Percentiles rank a stretch among this genome's conserved stretches.
These are phyloP conservation scores for Mesorhabditis sp. DNA, from an alignment of 2,888 invertebrate species.

Conservation along the genomic window DNA sequence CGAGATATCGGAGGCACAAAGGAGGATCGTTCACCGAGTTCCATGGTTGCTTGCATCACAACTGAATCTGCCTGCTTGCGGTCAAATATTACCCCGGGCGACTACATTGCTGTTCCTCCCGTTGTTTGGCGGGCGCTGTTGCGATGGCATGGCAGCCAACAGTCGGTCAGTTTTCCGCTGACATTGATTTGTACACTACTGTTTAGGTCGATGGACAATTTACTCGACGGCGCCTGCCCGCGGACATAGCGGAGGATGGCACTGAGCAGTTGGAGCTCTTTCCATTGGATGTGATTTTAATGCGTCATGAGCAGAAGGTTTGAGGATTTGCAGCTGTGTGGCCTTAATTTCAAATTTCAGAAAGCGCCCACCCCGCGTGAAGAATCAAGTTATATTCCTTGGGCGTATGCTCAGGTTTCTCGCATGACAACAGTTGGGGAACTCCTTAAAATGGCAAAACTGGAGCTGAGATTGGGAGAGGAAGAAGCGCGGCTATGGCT, in stretches of 20 bases:
- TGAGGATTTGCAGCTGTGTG: not conserved
- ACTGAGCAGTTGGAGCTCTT: constrained; percentile 28
- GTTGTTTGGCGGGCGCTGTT: constrained; percentile 34
- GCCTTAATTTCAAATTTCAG: not conserved
- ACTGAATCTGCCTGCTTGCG: constrained; percentile 32
- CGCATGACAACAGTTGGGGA: constrained; percentile 30
- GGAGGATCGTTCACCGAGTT: constrained; percentile 17
- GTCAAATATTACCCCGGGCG: constrained; percentile 20
- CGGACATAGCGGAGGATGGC: constrained; percentile 25
- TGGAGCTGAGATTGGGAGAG: constrained; percentile 26
- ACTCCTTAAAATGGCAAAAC: constrained; percentile 24
- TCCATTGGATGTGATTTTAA: constrained; percentile 29
- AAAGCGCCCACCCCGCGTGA: not conserved
- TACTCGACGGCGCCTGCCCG: constrained; percentile 22
- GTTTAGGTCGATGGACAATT: constrained; percentile 18
- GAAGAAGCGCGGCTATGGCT: constrained; percentile 33
- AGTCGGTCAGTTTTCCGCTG: constrained; percentile 17
- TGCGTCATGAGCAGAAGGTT: constrained; percentile 31
- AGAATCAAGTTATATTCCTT: constrained; percentile 17
- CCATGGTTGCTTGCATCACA: constrained; percentile 32
- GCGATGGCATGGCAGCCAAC: constrained; percentile 34
- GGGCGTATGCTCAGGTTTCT: constrained; percentile 42
- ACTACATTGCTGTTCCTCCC: constrained; percentile 28
- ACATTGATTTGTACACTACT: not conserved
- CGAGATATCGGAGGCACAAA: constrained; percentile 24